These are phyloP conservation scores for Pica pica DNA, from an alignment of 2,113 vertebrate species.

Conservation along the genomic window DNA sequence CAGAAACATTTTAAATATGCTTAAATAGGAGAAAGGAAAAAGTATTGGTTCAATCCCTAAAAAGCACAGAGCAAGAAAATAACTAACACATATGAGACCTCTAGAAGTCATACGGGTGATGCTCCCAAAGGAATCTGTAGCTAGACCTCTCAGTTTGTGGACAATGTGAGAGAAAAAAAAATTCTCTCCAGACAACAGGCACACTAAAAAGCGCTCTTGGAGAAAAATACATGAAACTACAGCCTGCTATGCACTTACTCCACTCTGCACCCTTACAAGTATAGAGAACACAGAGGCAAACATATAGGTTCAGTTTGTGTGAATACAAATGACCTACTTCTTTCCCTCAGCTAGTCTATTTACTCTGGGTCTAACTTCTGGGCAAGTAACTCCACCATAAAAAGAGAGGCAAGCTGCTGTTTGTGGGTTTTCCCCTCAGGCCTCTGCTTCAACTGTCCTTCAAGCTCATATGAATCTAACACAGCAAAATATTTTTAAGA, in stretches of 20 bases:
- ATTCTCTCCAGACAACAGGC: not conserved
- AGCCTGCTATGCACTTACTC: not conserved
- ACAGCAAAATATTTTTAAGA: not conserved
- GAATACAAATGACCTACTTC: not conserved
- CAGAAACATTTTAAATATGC: not conserved
- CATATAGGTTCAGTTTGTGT: not conserved
- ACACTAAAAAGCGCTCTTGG: not conserved
- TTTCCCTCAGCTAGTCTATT: not conserved
- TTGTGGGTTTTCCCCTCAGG: not conserved
- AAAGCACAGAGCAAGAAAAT: not conserved
- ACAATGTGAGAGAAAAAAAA: not conserved
- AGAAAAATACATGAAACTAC: not conserved
- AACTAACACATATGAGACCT: not conserved
- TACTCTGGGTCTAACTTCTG: not conserved
- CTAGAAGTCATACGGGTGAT: not conserved
- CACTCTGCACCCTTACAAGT: not conserved
- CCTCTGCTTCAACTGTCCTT: not conserved
- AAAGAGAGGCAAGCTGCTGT: not conserved
- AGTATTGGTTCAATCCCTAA: not conserved
- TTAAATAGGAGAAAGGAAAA: not conserved
- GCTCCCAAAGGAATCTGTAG: not conserved
- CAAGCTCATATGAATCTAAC: not conserved
- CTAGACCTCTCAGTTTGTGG: not conserved
- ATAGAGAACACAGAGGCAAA: not conserved
- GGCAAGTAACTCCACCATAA: not conserved